Conservation (phyloP, 1,140 invertebrate genomes). For the Drosophila setifemur region DNA sequence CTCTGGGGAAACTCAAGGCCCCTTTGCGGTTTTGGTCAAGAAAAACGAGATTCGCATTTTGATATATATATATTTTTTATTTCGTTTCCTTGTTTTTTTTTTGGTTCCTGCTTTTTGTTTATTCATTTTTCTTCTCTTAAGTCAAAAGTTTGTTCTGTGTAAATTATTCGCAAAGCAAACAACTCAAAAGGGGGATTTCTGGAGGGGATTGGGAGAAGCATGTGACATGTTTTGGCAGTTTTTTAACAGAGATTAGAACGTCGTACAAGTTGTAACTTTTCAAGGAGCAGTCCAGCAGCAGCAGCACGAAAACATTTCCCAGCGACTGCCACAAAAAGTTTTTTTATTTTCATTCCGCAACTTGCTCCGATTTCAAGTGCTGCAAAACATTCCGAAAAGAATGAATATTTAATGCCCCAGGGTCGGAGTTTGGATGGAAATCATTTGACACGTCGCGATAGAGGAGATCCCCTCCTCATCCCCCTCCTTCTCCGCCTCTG, state of each 20-base stretch:
- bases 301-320: neutral
- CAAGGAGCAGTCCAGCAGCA: conserved; percentile 42
- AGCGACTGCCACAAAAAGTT: conserved; percentile 30
- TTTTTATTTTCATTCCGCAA: conserved; percentile 42
- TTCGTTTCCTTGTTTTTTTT: neutral
- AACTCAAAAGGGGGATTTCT: conserved; percentile 50
- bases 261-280: conserved; percentile 77
- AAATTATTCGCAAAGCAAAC: conserved; percentile 78
- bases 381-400: conserved; percentile 28
- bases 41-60: conserved; percentile 31
- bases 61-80: conserved; percentile 3
- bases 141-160: conserved; percentile 73
- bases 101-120: conserved; percentile 19
- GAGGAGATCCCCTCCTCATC: neutral
- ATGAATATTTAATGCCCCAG: conserved; percentile 39
- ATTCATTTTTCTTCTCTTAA: conserved; percentile 47
- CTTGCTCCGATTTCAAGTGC: conserved; percentile 36
- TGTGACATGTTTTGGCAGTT: conserved; percentile 80
- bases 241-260: conserved; percentile 73
- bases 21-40: conserved; percentile 70
- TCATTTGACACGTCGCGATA: conserved; percentile 40
- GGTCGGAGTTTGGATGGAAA: conserved; percentile 10
- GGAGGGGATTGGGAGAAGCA: conserved; percentile 2
- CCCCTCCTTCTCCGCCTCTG: neutral
- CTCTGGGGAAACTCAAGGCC: conserved; percentile 56